Percentiles rank a stretch among this genome's conserved stretches.
Evolutionary conservation across 2,888 invertebrate species (phyloP).

Genomic region (Rhopalosiphum nymphaeae): DNA sequence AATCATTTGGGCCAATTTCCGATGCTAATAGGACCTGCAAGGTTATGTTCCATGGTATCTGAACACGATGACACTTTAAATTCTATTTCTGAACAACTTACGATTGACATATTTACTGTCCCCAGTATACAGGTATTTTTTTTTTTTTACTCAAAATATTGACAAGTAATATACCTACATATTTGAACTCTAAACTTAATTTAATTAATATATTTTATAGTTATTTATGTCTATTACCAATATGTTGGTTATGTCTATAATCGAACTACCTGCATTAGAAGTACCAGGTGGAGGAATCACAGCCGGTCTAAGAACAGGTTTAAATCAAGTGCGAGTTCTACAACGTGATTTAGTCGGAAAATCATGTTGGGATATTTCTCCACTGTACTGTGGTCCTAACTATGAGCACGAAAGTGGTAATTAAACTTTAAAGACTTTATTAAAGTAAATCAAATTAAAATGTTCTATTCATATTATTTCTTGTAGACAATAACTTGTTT

Average conservation of each 20-base stretch:
- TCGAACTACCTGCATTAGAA: slow-evolving; percentile 89
- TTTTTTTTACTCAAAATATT: neutral
- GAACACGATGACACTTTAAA: slow-evolving; percentile 91
- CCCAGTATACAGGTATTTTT: slow-evolving; percentile 81
- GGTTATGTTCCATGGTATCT: slow-evolving; percentile 89
- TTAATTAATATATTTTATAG: neutral
- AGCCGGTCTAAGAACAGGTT: slow-evolving; percentile 82
- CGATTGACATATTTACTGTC: slow-evolving; percentile 84
- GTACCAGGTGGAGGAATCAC: slow-evolving; percentile 84
- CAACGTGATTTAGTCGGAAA: slow-evolving; percentile 93
- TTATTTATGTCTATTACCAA: slow-evolving; percentile 66
- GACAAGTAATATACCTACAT: neutral
- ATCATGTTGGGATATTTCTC: slow-evolving; percentile 95
- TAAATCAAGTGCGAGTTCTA: slow-evolving; percentile 87
- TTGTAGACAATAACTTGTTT: slow-evolving; percentile 36
- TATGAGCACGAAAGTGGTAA: slow-evolving; percentile 7
- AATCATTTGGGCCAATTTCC: slow-evolving; percentile 96
- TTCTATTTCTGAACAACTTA: slow-evolving; percentile 79
- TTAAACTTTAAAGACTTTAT: neutral
- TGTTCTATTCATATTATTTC: neutral
- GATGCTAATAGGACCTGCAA: slow-evolving; percentile 88
- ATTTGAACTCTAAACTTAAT: neutral
- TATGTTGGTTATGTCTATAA: slow-evolving; percentile 80
- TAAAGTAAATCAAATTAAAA: neutral
- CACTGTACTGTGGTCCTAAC: slow-evolving; percentile 84